These are phyloP conservation scores for Zaprionus lineosus DNA, from an alignment of 2,888 invertebrate species.

Conservation along the genomic window DNA sequence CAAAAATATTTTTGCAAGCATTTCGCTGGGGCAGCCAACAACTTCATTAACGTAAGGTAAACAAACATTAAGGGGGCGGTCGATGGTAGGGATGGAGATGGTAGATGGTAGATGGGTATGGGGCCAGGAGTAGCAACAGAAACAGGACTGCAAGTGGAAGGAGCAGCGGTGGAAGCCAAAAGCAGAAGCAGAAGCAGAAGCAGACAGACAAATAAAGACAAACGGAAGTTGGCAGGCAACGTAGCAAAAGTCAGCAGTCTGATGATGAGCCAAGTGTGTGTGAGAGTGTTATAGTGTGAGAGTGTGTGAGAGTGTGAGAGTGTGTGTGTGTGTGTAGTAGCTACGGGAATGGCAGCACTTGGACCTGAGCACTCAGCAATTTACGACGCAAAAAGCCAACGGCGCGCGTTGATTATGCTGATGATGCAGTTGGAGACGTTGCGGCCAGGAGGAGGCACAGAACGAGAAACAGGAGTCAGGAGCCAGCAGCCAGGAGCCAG, in stretches of 20 bases:
- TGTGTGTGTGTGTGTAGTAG: constrained; percentile 12
- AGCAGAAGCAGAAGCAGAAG: constrained; percentile 32
- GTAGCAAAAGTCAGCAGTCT: constrained; percentile 56
- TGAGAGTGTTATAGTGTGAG: constrained; percentile 1
- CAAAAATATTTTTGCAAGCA: constrained; percentile 68
- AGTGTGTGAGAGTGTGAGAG: constrained; percentile 1
- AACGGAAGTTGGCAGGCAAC: constrained; percentile 68
- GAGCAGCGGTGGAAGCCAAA: constrained; percentile 39
- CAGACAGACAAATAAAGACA: constrained; percentile 73
- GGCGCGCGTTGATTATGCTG: constrained; percentile 74
- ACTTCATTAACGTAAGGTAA: constrained; percentile 77
- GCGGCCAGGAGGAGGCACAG: constrained; percentile 37
- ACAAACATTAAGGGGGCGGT: constrained; percentile 59
- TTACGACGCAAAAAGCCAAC: constrained; percentile 75
- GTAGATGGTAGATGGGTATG: no score
- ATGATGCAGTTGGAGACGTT: constrained; percentile 68
- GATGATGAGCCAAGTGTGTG: constrained; percentile 39
- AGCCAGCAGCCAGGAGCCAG: no score
- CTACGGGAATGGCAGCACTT: constrained; percentile 27
- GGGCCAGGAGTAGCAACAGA: neutral
- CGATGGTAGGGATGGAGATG: constrained; percentile 16
- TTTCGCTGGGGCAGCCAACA: constrained; percentile 60
- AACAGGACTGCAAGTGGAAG: constrained; percentile 1
- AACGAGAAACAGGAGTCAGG: no score
- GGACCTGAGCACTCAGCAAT: constrained; percentile 73